phyloP scores from a whole-genome alignment of 35 echinoderm and acorn worm genomes.

The Holothuria glaberrima region DNA sequence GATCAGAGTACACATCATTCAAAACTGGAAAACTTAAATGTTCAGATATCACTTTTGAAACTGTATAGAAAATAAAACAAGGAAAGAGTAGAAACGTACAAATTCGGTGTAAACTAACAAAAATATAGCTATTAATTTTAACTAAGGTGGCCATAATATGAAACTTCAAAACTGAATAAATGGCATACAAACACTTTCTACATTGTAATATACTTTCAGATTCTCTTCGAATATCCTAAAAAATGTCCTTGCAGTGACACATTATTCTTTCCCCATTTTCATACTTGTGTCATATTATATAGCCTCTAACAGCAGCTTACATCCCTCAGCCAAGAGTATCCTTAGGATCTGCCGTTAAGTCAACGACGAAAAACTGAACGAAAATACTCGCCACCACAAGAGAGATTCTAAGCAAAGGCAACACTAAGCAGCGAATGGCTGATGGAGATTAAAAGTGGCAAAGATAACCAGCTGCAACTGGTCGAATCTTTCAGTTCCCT shows the following conservation, averaged over 20 bases:
- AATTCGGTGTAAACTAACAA: neutral
- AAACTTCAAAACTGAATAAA: neutral
- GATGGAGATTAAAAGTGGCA: too few relatives aligned
- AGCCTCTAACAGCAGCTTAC: too few relatives aligned
- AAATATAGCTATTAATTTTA: neutral
- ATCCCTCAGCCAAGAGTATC: too few relatives aligned
- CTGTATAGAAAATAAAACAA: neutral
- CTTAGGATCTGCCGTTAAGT: too few relatives aligned
- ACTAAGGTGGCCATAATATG: neutral
- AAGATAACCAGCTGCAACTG: too few relatives aligned
- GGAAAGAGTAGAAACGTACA: neutral
- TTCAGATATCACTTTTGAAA: too few relatives aligned
- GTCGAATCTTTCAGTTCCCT: neutral
- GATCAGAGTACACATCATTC: too few relatives aligned
- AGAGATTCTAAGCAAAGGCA: too few relatives aligned
- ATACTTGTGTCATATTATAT: neutral
- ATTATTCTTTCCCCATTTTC: neutral
- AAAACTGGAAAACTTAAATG: too few relatives aligned
- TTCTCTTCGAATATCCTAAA: neutral
- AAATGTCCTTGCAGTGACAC: neutral
- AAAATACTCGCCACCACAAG: too few relatives aligned
- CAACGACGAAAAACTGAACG: too few relatives aligned
- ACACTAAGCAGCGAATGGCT: too few relatives aligned
- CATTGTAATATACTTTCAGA: neutral
- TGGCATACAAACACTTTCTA: neutral